Conservation (phyloP, 2,888 invertebrate species). For the Theristus sp. region DNA sequence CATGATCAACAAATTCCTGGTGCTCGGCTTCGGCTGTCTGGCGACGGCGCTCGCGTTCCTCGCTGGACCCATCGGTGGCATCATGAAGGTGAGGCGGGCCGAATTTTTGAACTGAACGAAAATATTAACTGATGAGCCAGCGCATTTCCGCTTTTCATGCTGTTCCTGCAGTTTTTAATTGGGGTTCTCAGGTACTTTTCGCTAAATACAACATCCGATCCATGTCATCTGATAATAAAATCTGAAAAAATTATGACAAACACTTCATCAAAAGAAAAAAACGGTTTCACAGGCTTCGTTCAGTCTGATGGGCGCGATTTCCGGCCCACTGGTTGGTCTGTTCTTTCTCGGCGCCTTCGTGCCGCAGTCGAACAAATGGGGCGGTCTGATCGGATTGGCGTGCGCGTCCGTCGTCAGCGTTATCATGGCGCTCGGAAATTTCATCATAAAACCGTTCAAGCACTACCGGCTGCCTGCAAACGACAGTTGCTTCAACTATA, state of each 20-base stretch:
- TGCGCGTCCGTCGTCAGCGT: conserved; percentile 8
- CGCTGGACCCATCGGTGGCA: conserved; percentile 13
- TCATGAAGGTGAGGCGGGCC: conserved; percentile 11
- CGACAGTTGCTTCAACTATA: neutral
- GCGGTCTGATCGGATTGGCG: conserved; percentile 12
- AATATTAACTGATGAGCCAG: too few species aligned
- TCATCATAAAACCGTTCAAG: conserved; percentile 13
- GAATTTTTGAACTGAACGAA: too few species aligned
- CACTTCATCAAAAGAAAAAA: neutral
- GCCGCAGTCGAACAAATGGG: conserved; percentile 52
- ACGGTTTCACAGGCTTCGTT: conserved; percentile 5
- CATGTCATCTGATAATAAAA: too few species aligned
- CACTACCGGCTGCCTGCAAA: too few species aligned
- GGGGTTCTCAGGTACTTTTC: too few species aligned
- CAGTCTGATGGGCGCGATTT: conserved; percentile 59
- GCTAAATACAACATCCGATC: too few species aligned
- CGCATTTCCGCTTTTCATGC: too few species aligned
- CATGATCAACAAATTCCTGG: conserved; percentile 6
- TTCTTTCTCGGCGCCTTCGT: conserved; percentile 73
- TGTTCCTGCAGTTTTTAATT: too few species aligned
- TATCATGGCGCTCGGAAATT: conserved; percentile 9
- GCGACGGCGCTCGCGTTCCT: conserved; percentile 13
- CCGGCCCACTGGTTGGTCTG: conserved; percentile 65
- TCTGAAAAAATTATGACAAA: too few species aligned
- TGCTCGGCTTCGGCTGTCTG: conserved; percentile 9